Conservation (phyloP, 2,797 vertebrate species). For the Enteromius thamalakanensis region DNA sequence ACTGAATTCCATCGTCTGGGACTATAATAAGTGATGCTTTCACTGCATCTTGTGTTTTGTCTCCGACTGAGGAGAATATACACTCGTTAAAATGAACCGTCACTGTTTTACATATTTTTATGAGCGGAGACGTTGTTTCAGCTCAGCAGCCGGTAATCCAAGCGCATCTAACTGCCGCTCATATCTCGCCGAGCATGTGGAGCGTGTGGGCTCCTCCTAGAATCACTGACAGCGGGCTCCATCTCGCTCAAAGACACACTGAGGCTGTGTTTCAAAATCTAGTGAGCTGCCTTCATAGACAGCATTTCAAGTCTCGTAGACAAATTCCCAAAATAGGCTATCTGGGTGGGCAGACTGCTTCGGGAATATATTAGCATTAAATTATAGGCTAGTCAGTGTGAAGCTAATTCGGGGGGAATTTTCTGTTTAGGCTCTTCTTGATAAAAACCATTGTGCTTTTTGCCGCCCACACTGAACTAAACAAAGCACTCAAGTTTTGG, state of each 20-base stretch:
- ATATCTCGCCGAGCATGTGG: slow-evolving; percentile 65
- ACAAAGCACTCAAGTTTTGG: too few species aligned
- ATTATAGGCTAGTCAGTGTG: background rate
- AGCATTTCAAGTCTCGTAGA: background rate
- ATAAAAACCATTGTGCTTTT: background rate
- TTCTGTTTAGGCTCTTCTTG: background rate
- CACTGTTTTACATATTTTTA: slow-evolving; percentile 48
- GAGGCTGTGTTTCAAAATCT: slow-evolving; percentile 8
- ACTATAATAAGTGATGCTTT: slow-evolving; percentile 63
- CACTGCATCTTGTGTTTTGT: slow-evolving; percentile 51
- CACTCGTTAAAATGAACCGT: slow-evolving; percentile 54
- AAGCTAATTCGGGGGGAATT: background rate
- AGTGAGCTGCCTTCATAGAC: background rate
- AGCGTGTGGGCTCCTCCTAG: slow-evolving; percentile 67
- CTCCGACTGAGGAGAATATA: slow-evolving; percentile 56
- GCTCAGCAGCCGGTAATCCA: slow-evolving; percentile 74
- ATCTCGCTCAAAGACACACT: slow-evolving; percentile 55
- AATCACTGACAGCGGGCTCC: slow-evolving; percentile 51
- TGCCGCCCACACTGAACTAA: background rate
- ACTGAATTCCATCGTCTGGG: slow-evolving; percentile 64
- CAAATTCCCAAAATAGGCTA: background rate
- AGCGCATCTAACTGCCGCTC: slow-evolving; percentile 68
- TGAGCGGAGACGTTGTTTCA: slow-evolving; percentile 65
- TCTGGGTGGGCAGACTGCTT: background rate
- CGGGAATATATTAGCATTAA: too few species aligned